These are phyloP conservation scores for Resseliella maxima DNA, from an alignment of 2,888 invertebrate species.

Conservation along the genomic window DNA sequence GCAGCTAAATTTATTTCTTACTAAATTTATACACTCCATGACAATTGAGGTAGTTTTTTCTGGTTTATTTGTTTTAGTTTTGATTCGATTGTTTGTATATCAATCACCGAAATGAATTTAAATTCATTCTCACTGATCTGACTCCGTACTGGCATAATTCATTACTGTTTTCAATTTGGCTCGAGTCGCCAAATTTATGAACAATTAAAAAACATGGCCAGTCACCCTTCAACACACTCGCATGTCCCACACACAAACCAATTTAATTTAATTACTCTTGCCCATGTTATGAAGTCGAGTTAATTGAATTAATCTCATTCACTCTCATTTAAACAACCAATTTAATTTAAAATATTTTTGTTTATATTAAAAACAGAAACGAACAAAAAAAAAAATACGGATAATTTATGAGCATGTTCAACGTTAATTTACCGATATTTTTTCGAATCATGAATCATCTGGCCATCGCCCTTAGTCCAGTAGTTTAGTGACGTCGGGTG, in stretches of 20 bases:
- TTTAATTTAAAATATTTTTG: not conserved
- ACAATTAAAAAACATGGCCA: not conserved
- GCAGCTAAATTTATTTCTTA: too few species aligned
- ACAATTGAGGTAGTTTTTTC: not conserved
- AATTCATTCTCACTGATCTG: not conserved
- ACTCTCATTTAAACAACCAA: not conserved
- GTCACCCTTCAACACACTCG: too few species aligned
- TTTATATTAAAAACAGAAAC: not conserved
- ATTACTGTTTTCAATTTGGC: not conserved
- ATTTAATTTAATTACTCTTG: not conserved
- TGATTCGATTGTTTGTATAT: not conserved
- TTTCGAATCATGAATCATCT: constrained; percentile 87
- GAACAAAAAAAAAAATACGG: not conserved
- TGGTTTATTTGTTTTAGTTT: too few species aligned
- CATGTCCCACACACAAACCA: not conserved
- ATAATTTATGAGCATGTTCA: not conserved
- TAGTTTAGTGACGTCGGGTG: constrained; percentile 91
- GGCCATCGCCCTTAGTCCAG: constrained; percentile 88
- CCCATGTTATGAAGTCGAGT: not conserved
- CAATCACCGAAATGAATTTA: not conserved
- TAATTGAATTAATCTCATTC: constrained; percentile 27
- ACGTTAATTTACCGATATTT: constrained; percentile 75
- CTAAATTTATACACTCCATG: not conserved
- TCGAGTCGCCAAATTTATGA: not conserved
- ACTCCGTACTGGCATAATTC: not conserved